Conservation (phyloP, 2,888 invertebrate genomes). For the Cistogaster globosa region DNA sequence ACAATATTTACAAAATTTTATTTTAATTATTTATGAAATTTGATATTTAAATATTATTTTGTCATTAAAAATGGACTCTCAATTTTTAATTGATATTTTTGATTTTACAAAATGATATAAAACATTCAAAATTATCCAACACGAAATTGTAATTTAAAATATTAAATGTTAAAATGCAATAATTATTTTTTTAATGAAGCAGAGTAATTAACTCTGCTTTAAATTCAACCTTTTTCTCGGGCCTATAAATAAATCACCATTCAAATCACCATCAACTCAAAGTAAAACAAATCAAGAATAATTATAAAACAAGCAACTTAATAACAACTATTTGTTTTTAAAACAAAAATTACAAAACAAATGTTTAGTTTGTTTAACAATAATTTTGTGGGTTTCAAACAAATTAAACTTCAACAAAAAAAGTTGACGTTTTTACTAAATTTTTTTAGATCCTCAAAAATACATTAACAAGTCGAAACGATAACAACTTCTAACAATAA, state of each 20-base stretch:
- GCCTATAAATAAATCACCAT: conserved; percentile 26
- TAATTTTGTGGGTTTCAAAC: not conserved
- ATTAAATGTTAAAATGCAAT: not conserved
- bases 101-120: not conserved
- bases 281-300: not conserved
- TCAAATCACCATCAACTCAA: not conserved
- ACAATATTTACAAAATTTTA: no score
- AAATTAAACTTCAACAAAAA: no score
- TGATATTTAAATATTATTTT: no score
- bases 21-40: no score
- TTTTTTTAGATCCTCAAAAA: conserved; percentile 25
- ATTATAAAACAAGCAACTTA: not conserved
- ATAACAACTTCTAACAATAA: conserved; percentile 28
- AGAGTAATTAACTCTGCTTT: not conserved
- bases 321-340: not conserved
- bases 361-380: not conserved
- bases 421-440: conserved; percentile 3
- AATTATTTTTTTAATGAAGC: no score
- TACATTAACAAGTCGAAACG: conserved; percentile 31
- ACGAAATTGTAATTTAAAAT: not conserved
- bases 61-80: no score
- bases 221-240: not conserved
- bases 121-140: not conserved
- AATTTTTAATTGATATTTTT: not conserved
- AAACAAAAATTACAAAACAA: not conserved